Evolutionary conservation across 2,888 invertebrate species (phyloP), one percentile per base, ranked within the genome.

Genomic region (Pachliopta kotzebuea): DNA sequence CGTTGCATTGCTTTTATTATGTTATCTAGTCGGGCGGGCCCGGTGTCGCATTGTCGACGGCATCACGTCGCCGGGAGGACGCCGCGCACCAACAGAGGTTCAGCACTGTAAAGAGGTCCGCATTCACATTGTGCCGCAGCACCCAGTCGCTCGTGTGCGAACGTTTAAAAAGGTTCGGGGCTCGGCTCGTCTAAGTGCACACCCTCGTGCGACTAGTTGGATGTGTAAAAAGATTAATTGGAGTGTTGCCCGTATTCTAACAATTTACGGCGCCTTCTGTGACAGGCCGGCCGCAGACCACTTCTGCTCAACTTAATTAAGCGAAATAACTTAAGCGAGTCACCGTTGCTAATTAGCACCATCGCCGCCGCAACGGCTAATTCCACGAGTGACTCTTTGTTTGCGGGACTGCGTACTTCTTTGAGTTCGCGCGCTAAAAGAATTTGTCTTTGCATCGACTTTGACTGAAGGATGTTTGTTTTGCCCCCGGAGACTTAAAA

Each of bases 171-270:
- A 81, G 84, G 78, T 80, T 69, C 70, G 78, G 81, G 78, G 78
- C 84, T 81, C 78, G 72, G 77, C 75, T 76, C 66, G 81, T 81
- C 82, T 85, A 88, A 89, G 89, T 86, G 86, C 83, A 71, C 79
- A 77, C 86, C 83, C 88, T 86, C 83, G 71, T 79, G 84, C 81
- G 82, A 84, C 86, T 87, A 89, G 88, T 83, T 85, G 85, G 86
- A 88, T 89, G 90, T 90, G 88, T 90, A 89, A 88, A 90, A 90
- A 91, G 90, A 91, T 91, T 91, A 91, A 91, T 91, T 91, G 91
- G 91, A 91, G 91, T 88, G 89, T 83, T 84, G 82, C 85, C 84
- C 81, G 81, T 80, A 81, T 87, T 84, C 89, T 87, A 88, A 90
- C 89, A 88, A 87, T 88, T 89, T 88, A 84, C 84, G 78, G 78